Evolutionary conservation across 2,113 vertebrate species (phyloP), one percentile per base, ranked within the genome.

Genomic region (Lycaon pictus): DNA sequence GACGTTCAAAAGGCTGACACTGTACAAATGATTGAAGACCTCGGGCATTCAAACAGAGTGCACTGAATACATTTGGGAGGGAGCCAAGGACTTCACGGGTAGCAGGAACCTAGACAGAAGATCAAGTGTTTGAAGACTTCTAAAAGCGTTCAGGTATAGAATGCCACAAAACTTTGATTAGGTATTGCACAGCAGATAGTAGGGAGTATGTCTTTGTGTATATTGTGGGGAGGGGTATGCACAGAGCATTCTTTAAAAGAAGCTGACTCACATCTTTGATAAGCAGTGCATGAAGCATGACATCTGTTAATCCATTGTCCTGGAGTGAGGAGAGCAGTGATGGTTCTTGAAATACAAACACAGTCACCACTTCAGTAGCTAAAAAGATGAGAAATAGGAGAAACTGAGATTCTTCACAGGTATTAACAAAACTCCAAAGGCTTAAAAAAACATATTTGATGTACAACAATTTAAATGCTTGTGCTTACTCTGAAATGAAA

Each of bases 311-410:
- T 77, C 99, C 99, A 97, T 99, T 99, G 98, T 99, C 99, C 98
- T 99, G 99, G 95, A 99, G 98, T 90, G 99, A 99, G 95, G 99
- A 99, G 9, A 99, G 99, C 92, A 99, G 98, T 62, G 99, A 99
- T 93, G 99, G 99, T 99, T 99, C 99, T 99, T 99, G 99, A 99
- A 99, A 99, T 98, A 99, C 99, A 98, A 99, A 99, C 97, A 99
- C 99, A 12, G 99, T 99, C 98, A 99, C 99, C 98, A 99, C 99
- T 98, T 99, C 99, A 90, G 99, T 99, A 37, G 99, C 99, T 99
- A 98, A 71, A 72, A 80, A 92, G n/a, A 65, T 7, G 7, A 93
- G 67, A 80, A 96, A 23, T 37, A 88, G 29, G 51, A 86, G 35
- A 93, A 96, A 95, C 22, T 74, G 37, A 94, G 32, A 96, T 51